Conservation (phyloP, 2,888 invertebrate species). For the Apocheima hispidaria region DNA sequence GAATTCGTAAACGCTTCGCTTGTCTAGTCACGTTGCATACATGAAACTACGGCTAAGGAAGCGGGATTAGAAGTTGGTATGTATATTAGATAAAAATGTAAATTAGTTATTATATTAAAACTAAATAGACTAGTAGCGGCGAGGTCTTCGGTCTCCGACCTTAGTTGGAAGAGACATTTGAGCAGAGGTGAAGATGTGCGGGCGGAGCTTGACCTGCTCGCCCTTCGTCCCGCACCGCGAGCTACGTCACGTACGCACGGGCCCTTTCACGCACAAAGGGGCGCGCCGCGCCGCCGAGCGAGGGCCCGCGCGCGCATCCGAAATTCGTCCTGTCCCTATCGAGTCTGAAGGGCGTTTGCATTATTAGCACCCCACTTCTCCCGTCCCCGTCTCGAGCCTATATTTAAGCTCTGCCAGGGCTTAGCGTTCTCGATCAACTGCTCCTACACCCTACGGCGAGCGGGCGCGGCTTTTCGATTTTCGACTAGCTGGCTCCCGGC, state of each 20-base stretch:
- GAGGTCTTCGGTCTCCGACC: constrained; percentile 63
- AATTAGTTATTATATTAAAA: too few species aligned
- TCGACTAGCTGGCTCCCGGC: constrained; percentile 37
- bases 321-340: constrained; percentile 64
- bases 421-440: constrained; percentile 56
- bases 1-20: constrained; percentile 66
- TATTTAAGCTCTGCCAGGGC: constrained; percentile 49
- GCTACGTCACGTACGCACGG: constrained; percentile 77
- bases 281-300: constrained; percentile 52
- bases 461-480: constrained; percentile 45
- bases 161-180: constrained; percentile 66
- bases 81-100: constrained; percentile 60
- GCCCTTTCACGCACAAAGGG: constrained; percentile 70
- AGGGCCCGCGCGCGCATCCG: constrained; percentile 75
- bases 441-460: constrained; percentile 52
- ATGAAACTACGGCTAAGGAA: constrained; percentile 39
- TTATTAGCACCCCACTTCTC: constrained; percentile 72
- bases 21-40: constrained; percentile 58
- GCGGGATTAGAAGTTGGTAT: constrained; percentile 60
- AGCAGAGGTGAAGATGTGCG: constrained; percentile 67
- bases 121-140: constrained; percentile 55
- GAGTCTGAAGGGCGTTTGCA: constrained; percentile 79
- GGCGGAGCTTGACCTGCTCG: constrained; percentile 60
- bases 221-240: constrained; percentile 60
- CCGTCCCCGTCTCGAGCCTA: constrained; percentile 49